A percentile compares a stretch with the other conserved stretches of the same genome.
phyloP scores from a whole-genome alignment of 1,140 invertebrate genomes.

The Pissodes strobi region DNA sequence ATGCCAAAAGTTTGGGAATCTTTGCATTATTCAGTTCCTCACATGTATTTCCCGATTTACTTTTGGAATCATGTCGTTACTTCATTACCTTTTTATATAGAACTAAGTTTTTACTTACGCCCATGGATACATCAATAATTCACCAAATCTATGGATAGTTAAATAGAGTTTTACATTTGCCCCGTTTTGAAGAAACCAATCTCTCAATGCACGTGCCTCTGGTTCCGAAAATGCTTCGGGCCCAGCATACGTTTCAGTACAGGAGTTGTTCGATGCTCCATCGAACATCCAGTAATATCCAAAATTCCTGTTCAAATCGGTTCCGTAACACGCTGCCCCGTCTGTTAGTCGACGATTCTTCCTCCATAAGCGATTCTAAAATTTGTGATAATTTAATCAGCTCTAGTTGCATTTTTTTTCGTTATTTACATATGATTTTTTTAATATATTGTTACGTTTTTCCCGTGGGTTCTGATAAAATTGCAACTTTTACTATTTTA shows the following conservation, averaged over 20 bases:
- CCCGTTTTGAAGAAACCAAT: constrained; percentile 57
- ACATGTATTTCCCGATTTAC: too few relatives aligned
- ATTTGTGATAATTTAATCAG: too few relatives aligned
- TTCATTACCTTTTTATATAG: too few relatives aligned
- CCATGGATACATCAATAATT: constrained; percentile 74
- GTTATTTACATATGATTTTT: too few relatives aligned
- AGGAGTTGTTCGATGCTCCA: constrained; percentile 67
- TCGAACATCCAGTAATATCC: constrained; percentile 65
- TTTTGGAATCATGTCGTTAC: too few relatives aligned
- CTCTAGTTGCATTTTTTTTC: too few relatives aligned
- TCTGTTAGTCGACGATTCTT: constrained; percentile 61
- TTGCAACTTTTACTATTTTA: too few relatives aligned
- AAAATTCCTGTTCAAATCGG: constrained; percentile 73
- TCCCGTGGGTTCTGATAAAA: too few relatives aligned
- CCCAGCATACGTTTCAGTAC: constrained; percentile 73
- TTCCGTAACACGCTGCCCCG: constrained; percentile 59
- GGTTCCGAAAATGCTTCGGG: constrained; percentile 70
- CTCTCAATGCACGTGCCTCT: constrained; percentile 67
- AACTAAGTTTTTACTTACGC: too few relatives aligned
- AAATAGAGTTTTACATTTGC: constrained; percentile 66
- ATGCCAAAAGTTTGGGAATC: too few relatives aligned
- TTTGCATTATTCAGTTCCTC: too few relatives aligned
- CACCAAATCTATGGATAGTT: constrained; percentile 71
- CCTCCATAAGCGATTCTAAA: constrained; percentile 68
- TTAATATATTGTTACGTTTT: too few relatives aligned